Evolutionary conservation across 2,888 invertebrate genomes (phyloP), one percentile per base, ranked within the genome.

Genomic region (Eupithecia inturbata): DNA sequence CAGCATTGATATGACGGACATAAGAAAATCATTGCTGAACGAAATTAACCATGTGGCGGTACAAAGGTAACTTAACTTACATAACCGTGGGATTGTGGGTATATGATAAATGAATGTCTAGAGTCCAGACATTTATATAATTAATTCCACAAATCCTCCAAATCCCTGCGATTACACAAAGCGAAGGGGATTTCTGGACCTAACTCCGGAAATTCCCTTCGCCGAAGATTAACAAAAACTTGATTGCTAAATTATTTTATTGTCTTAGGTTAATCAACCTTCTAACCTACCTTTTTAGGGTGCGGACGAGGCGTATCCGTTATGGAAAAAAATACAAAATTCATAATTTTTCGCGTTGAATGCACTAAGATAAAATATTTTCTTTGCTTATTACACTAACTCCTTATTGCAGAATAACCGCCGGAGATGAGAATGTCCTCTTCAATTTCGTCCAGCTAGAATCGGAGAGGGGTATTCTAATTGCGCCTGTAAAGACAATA

Each of bases 371-470:
- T 36, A 36, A 16, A 41, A 41, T 45, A 19, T 45, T 45, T 19
- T 45, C n/a, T 22, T 3, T 22, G 12, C 0, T 19, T 31, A 31
- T n/a, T n/a, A 62, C 19, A 22, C 3, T 36, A n/a, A 33, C n/a
- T 64, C 7, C 7, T 33, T 64, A 1, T 33, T 64, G 1, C 84
- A 95, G 95, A 87, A 92, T 97, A 81, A 97, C 97, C 26, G 94
- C 96, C 0, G 97, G 97, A 1, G 95, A 95, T 69, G 96, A 96
- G 74, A 97, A 97, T 86, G 96, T 96, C 14, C 87, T 98, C 73
- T 96, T 97, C 84, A 96, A 97, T 87, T 97, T 96, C 83, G 95
- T 97, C 0, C 96, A 97, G 74, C 88, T 98, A 71, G 97, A 98
- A 86, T 92, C 95, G 0, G 95, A 95, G 16, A 96, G 97, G 84